Percentiles rank a stretch among this genome's conserved stretches.
Evolutionary conservation across 2,888 invertebrate species (phyloP).

Genomic region (Lapara coniferarum): DNA sequence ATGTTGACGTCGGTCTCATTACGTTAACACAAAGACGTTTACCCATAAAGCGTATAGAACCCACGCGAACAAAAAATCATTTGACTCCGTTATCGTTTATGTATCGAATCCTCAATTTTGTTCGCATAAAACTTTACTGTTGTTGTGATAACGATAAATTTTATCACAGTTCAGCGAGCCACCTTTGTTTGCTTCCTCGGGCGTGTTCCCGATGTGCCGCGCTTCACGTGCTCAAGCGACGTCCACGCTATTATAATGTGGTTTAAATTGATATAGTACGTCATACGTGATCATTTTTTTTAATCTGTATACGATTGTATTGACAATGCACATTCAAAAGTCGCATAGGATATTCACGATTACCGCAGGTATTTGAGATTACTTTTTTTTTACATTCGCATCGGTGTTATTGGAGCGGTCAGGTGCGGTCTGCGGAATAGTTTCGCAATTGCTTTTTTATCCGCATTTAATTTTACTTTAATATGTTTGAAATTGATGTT

Average conservation of each 20-base stretch:
- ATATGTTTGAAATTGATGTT: not conserved
- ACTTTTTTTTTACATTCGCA: not conserved
- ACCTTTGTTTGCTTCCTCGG: constrained; percentile 16
- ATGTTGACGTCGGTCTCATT: not conserved
- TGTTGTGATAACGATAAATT: constrained; percentile 42
- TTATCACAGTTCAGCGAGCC: constrained; percentile 29
- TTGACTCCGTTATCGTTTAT: not conserved
- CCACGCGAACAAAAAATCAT: not conserved
- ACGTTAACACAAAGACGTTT: not conserved
- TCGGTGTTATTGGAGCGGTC: not conserved
- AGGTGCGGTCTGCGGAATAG: too few species aligned
- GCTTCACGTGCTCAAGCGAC: not conserved
- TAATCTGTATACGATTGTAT: not conserved
- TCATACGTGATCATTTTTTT: not conserved
- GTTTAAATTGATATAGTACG: not conserved
- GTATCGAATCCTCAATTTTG: constrained; percentile 24
- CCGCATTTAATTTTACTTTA: constrained; percentile 2
- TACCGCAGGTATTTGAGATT: not conserved
- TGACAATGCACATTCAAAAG: not conserved
- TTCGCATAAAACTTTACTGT: constrained; percentile 42
- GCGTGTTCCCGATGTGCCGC: not conserved
- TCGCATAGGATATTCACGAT: too few species aligned
- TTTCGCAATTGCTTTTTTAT: not conserved
- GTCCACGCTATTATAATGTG: not conserved
- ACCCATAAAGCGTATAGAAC: not conserved